Evolutionary conservation across 2,888 invertebrate species (phyloP), one percentile per base, ranked within the genome.

Genomic region (Brachyptera risi): DNA sequence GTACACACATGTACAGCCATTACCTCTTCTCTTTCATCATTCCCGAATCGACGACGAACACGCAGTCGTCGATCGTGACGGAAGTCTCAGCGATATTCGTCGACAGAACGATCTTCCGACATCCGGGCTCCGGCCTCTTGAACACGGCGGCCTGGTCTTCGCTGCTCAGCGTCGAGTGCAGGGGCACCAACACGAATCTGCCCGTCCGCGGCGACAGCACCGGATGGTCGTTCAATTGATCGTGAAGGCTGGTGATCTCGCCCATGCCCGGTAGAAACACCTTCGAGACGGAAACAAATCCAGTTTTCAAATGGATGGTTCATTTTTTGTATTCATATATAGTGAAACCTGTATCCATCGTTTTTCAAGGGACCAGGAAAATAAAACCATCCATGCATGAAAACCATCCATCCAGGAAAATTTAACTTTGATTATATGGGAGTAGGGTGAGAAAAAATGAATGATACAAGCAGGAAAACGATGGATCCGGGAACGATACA

Each of bases 51-150:
- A 97, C 82, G 1, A 97, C 96, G 72, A 90, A 96, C 0, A 95
- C 92, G 68, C 96, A 95, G 76, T 97, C 96, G 70, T 96, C 92
- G 64, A 97, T 95, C 4, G 97, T 97, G 5, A 97, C 86, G 0
- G 95, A 95, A 0, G 96, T 96, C 78, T 97, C 96, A 0, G 96
- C 96, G 64, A 97, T 90, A 72, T 97, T 96, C 0, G 96, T 97
- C 9, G 83, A 78, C 0, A 96, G 77, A 0, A 94, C 88, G 62
- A 96, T 92, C 80, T 96, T 96, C 35, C 96, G 79, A 19, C 84
- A 82, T 0, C 88, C 89, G 0, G 78, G 73, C 31, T 83, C 83
- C 0, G 88, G 83, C 67, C 84, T 87, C 69, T 83, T 76, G 70
- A 86, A 86, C 21, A 94, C 88, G 40, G 84, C 73, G 0, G 85